Evolutionary conservation across 1,140 invertebrate species (phyloP).

Genomic region (Holotrichia oblita): DNA sequence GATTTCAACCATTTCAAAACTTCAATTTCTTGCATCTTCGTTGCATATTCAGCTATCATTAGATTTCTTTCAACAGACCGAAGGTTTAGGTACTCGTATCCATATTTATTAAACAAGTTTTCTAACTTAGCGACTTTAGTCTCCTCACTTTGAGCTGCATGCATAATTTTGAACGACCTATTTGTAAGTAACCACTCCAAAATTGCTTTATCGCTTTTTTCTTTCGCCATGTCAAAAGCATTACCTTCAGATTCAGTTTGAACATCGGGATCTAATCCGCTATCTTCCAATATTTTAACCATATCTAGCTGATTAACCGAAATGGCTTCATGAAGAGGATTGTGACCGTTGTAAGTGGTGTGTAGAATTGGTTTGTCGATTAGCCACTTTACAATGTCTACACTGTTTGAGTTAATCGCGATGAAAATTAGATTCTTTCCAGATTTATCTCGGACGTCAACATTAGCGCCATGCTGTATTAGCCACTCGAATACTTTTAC

Average conservation of each 20-base stretch:
- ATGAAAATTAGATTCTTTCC: too few species aligned
- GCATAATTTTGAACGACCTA: background rate
- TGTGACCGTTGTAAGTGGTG: background rate
- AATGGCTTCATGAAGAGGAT: too few species aligned
- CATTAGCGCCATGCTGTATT: background rate
- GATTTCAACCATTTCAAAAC: slow-evolving; percentile 13
- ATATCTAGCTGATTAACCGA: background rate
- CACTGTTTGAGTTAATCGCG: too few species aligned
- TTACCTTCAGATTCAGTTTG: background rate
- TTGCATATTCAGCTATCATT: background rate
- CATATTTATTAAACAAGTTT: too few species aligned
- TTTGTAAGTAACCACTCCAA: background rate
- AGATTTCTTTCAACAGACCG: background rate
- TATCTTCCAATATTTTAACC: background rate
- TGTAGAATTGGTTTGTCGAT: background rate
- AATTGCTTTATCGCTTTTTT: background rate
- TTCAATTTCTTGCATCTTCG: background rate
- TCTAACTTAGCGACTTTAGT: background rate
- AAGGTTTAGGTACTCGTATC: background rate
- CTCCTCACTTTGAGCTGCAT: background rate
- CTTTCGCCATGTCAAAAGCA: background rate
- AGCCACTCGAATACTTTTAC: too few species aligned
- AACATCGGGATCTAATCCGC: background rate
- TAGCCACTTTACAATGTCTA: background rate
- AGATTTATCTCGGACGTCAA: too few species aligned